phyloP scores from a whole-genome alignment of 64 coral and sea anemone genomes.

The Cladopsammia gracilis region DNA sequence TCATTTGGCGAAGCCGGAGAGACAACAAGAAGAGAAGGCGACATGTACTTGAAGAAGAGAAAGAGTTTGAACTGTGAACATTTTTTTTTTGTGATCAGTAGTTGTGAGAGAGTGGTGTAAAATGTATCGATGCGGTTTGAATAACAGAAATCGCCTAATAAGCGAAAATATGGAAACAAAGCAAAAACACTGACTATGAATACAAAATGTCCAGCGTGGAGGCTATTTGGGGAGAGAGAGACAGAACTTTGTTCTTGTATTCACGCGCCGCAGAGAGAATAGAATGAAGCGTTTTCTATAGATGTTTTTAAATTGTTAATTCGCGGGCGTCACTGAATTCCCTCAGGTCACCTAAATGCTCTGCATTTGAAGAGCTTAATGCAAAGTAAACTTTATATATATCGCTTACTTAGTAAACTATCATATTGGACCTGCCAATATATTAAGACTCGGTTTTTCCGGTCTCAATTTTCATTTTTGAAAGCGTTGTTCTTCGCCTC shows the following conservation, averaged over 20 bases:
- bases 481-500: not conserved
- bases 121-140: not conserved
- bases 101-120: not conserved
- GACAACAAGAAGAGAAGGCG: conserved; percentile 16
- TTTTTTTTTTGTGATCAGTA: not conserved
- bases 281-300: not conserved
- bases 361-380: not conserved
- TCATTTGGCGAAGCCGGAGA: conserved; percentile 61
- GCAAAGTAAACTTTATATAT: not conserved
- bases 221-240: not conserved
- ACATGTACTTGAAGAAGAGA: conserved; percentile 19
- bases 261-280: not conserved
- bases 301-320: conserved; percentile 18
- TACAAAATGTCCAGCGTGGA: not conserved
- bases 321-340: not conserved
- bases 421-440: not conserved
- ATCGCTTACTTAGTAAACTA: not conserved
- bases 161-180: not conserved
- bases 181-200: not conserved
- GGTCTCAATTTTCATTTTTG: not conserved
- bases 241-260: not conserved
- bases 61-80: conserved; percentile 23
- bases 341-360: not conserved
- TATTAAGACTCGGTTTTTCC: not conserved
- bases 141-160: not conserved